Base-by-base conservation (phyloP, 92 coral and sea anemone species). In the Muricea muricata region DNA sequence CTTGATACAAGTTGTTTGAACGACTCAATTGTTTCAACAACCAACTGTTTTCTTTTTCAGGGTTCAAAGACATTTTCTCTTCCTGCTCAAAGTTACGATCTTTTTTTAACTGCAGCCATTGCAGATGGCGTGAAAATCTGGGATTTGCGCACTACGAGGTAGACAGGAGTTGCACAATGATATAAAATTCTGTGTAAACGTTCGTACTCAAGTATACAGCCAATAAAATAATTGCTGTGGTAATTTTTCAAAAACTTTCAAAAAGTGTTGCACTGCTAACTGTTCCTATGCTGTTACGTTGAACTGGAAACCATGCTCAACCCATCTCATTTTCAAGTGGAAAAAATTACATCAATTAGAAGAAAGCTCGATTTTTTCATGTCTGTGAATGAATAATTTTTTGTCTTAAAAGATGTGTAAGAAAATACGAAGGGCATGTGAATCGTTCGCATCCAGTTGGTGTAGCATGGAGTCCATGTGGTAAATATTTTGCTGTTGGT, bases 351-450 rank as follows among this genome's bases (percentile, higher is more conserved):
- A 52, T 52, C 60, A 52, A 18, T 52, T 17, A 18, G 23, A 20
- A 20, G 8, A 18, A 63, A 63, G 39, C 70, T 0, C 70, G 17
- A 6, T 63, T 63, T n/a, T 24, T 6, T 15, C 6, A 17, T 63
- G 34, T n/a, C 15, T 24, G 24, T 25, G 34, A 75, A 17, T 29
- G 21, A 52, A 6, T 17, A 21, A 24, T 34, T 75, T 24, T 39
- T 54, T n/a, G 1, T 21, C 50, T 77, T 40, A n/a, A n/a, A n/a
- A 93, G 99, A 76, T 96, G 99, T 40, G 93, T 93, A 33, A 91
- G 99, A 13, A 95, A 97, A 47, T 96, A 96, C 88, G 97, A 96
- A 65, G 99, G 99, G 42, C 97, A 96, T 85, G 93, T 89, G 83
- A 92, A 90, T 78, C 91, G 99, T 61, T 90, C 98, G 15, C 99